Evolutionary conservation across 2,888 invertebrate species (phyloP).

Genomic region (Mylabris sibirica): DNA sequence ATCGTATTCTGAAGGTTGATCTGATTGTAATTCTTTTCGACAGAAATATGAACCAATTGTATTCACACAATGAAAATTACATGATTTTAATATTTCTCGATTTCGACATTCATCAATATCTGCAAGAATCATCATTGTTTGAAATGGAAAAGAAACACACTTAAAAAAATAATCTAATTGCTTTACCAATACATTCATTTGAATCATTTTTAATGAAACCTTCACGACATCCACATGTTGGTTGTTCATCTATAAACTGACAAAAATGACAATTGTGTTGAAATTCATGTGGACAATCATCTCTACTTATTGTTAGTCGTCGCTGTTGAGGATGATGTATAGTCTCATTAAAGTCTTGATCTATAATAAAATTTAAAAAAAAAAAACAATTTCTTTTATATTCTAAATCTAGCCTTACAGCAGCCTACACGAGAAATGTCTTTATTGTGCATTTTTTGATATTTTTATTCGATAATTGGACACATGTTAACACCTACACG

Average conservation of each 20-base stretch:
- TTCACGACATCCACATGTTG: conserved; percentile 48
- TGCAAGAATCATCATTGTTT: conserved; percentile 44
- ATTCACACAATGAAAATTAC: conserved; percentile 69
- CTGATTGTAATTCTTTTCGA: conserved; percentile 35
- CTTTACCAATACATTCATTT: conserved; percentile 46
- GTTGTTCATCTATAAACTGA: conserved; percentile 52
- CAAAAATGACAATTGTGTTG: conserved; percentile 60
- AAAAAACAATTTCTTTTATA: background rate
- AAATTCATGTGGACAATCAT: conserved; percentile 42
- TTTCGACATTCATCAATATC: conserved; percentile 74
- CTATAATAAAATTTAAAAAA: background rate
- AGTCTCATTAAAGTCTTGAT: conserved; percentile 21
- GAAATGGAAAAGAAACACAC: conserved; percentile 57
- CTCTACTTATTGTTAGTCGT: background rate
- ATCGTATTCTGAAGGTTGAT: conserved; percentile 37
- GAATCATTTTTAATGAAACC: conserved; percentile 44
- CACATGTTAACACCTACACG: conserved; percentile 3
- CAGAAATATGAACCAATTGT: conserved; percentile 70
- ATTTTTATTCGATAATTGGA: background rate
- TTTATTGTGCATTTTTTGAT: background rate
- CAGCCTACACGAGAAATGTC: background rate
- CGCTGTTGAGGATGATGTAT: conserved; percentile 9
- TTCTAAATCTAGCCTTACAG: background rate
- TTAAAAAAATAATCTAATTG: conserved; percentile 45
- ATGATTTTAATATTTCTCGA: conserved; percentile 54